Percentiles rank a stretch among this genome's conserved stretches.
phyloP scores from a whole-genome alignment of 1,140 invertebrate genomes.

The Drosophila hydei region DNA sequence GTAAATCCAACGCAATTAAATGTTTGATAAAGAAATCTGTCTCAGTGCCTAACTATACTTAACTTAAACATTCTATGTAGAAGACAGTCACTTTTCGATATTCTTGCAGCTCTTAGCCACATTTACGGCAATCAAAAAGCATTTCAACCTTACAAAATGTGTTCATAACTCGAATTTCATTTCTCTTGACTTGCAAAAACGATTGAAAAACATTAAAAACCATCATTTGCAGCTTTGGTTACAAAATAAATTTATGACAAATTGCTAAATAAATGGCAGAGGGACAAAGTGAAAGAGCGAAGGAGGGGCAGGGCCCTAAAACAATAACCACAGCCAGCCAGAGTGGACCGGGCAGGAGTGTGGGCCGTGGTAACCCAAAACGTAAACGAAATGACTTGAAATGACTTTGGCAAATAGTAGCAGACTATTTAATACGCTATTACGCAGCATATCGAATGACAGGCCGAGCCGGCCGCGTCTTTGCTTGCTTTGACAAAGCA shows the following conservation, averaged over 20 bases:
- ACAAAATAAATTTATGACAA: constrained; percentile 82
- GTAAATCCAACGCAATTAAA: no score
- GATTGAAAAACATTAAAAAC: constrained; percentile 75
- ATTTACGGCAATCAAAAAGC: constrained; percentile 54
- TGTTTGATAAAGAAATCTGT: background rate
- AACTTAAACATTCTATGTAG: constrained; percentile 3
- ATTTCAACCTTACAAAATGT: constrained; percentile 46
- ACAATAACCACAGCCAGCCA: constrained; percentile 59
- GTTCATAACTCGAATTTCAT: constrained; percentile 60
- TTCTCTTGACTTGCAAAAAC: constrained; percentile 44
- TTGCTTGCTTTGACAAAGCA: constrained; percentile 57
- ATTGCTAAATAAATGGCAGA: constrained; percentile 76
- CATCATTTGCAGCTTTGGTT: constrained; percentile 81
- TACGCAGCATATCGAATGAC: constrained; percentile 80
- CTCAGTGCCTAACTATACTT: background rate
- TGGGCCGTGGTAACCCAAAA: constrained; percentile 63
- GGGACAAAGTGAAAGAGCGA: background rate
- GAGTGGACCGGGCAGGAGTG: constrained; percentile 36
- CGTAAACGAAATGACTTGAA: constrained; percentile 52
- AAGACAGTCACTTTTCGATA: background rate
- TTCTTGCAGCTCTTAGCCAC: background rate
- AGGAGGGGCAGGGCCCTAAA: constrained; percentile 25
- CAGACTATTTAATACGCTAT: constrained; percentile 83
- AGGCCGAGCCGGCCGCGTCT: constrained; percentile 22
- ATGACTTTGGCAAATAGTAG: constrained; percentile 78